phyloP scores from a whole-genome alignment of 2,797 vertebrate species.

The Epinephelus malabaricus region DNA sequence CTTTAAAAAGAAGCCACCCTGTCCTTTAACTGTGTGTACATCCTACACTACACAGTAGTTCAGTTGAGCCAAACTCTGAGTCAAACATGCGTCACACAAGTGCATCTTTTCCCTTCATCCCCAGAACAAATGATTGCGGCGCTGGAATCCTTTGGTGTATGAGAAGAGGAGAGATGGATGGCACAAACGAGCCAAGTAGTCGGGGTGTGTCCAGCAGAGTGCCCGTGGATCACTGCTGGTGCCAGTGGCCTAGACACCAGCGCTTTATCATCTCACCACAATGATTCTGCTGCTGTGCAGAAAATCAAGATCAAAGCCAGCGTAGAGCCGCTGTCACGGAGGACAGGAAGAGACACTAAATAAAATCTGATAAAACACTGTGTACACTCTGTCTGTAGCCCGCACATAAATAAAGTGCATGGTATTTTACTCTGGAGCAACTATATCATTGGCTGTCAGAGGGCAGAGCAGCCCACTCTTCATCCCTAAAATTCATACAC shows the following conservation, averaged over 20 bases:
- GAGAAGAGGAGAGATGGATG: slow-evolving; percentile 69
- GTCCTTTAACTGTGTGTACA: not conserved
- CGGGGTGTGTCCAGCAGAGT: slow-evolving; percentile 73
- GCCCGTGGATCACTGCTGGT: slow-evolving; percentile 75
- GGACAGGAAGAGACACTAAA: slow-evolving; percentile 32
- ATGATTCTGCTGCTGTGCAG: slow-evolving; percentile 49
- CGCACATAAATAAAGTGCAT: slow-evolving; percentile 56
- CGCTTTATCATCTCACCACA: slow-evolving; percentile 65
- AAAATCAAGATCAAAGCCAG: slow-evolving; percentile 46
- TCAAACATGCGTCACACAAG: slow-evolving; percentile 22
- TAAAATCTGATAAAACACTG: slow-evolving; percentile 52
- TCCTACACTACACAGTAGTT: not conserved
- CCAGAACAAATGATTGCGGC: slow-evolving; percentile 56
- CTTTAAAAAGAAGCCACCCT: not conserved
- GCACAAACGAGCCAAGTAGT: slow-evolving; percentile 59
- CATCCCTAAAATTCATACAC: slow-evolving; percentile 24
- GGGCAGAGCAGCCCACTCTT: not conserved
- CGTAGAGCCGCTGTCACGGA: slow-evolving; percentile 39
- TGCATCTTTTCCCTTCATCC: slow-evolving; percentile 40
- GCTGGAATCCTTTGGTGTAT: slow-evolving; percentile 32
- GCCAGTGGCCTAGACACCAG: slow-evolving; percentile 64
- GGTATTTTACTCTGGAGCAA: slow-evolving; percentile 25
- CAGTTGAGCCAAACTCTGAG: slow-evolving; percentile 3
- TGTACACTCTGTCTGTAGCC: slow-evolving; percentile 32
- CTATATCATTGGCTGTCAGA: slow-evolving; percentile 52